Evolutionary conservation across 2,888 invertebrate species (phyloP), one percentile per base, ranked within the genome.

Genomic region (Eudasyphora cyanicolor): DNA sequence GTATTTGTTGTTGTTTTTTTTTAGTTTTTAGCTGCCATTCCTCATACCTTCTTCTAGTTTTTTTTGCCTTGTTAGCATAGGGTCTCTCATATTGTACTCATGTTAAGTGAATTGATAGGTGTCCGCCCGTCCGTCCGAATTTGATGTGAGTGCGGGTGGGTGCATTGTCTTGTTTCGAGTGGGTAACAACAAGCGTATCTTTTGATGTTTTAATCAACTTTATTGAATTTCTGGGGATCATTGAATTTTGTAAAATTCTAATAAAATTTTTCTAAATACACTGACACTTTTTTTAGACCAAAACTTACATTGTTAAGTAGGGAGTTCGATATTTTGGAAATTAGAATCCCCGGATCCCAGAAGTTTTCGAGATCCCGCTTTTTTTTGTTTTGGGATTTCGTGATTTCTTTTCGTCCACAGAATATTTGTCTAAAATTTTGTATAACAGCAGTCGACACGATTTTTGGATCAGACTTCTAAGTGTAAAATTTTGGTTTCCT

Each of bases 181-280:
- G 84, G 77, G 79, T n/a, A n/a, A 67, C 84, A 83, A 83, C 83
- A 83, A 83, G 80, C 78, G 51, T 57, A 60, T 71, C 51, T 38
- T 64, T 78, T 76, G 75, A 54, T 64, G 54, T 38, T 73, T 73
- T 57, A 32, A 32, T 60, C 51, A 12, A 57, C 62, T 79, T 17
- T 70, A 84, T 84, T 74, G 83, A 10, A 67, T 67, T 67, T 67
- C 35, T 38, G 24, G 57, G 19, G 2, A 27, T 7, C 45, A n/a
- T n/a, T 1, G 45, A 45, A 45, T 45, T 45, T 12, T 38, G 8
- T 8, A 6, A 6, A 38, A 6, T 12, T 38, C 38, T 38, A 38
- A 38, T 6, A 6, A 38, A 38, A 38, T 8, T n/a, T n/a, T n/a
- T n/a, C 45, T 19, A 57, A 57, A 19, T 24, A 57, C 45, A 45